These are phyloP conservation scores for Taeniopygia guttata DNA, from an alignment of 2,797 vertebrate species.

Conservation along the genomic window DNA sequence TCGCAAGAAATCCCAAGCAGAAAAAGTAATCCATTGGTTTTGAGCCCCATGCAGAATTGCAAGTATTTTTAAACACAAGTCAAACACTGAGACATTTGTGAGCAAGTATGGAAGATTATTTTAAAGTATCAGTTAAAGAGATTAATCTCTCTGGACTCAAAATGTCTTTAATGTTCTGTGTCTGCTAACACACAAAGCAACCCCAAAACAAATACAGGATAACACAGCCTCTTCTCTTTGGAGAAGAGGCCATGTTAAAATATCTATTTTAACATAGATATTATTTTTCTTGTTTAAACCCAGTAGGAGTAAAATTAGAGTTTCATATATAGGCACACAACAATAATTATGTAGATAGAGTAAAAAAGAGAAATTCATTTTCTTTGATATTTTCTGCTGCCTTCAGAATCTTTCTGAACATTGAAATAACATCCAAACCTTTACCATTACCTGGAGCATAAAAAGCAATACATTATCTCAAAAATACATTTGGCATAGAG, in stretches of 20 bases:
- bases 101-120: neutral
- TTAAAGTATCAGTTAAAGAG: neutral
- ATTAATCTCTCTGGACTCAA: neutral
- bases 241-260: no score
- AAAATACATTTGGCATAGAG: neutral
- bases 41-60: neutral
- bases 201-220: neutral
- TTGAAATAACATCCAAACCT: neutral
- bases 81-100: neutral
- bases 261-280: neutral
- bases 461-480: neutral
- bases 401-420: neutral
- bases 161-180: neutral
- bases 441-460: neutral
- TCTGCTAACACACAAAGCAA: neutral
- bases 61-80: neutral
- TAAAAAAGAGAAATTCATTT: neutral
- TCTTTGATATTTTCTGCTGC: neutral
- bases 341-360: neutral
- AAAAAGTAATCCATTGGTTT: neutral
- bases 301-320: neutral
- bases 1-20: neutral
- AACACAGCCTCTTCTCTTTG: rapidly evolving
- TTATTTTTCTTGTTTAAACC: neutral
- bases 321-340: neutral